phyloP scores from a whole-genome alignment of 2,888 invertebrate genomes.

The Sturmia bella region DNA sequence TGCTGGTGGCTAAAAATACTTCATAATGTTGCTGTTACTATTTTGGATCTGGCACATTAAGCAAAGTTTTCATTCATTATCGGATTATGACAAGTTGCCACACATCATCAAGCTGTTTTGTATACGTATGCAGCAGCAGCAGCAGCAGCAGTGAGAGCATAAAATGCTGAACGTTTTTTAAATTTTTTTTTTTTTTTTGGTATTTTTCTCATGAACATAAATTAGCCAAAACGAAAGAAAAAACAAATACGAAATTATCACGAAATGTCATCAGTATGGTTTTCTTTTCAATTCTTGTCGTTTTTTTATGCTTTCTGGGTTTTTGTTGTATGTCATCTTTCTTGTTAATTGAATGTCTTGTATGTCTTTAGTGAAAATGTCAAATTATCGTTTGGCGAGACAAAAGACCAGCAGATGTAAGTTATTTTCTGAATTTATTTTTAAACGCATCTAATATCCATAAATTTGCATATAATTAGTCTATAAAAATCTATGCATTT shows the following conservation, averaged over 20 bases:
- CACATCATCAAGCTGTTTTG: constrained; percentile 65
- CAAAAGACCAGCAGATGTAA: constrained; percentile 69
- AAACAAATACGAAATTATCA: too few relatives aligned
- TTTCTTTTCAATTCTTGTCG: constrained; percentile 46
- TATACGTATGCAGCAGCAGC: constrained; percentile 39
- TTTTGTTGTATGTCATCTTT: constrained; percentile 51
- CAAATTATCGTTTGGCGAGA: constrained; percentile 66
- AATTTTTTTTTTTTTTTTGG: too few relatives aligned
- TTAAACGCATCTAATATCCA: constrained; percentile 63
- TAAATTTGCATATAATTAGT: constrained; percentile 61
- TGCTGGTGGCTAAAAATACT: neutral
- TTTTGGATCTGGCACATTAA: constrained; percentile 56
- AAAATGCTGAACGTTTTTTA: constrained; percentile 17
- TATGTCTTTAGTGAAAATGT: constrained; percentile 69
- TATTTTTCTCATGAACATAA: constrained; percentile 63
- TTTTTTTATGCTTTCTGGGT: constrained; percentile 17
- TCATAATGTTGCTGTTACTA: constrained; percentile 51
- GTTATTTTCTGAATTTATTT: constrained; percentile 39
- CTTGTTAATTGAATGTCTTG: constrained; percentile 69
- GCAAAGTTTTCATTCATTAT: constrained; percentile 67
- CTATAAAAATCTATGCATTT: constrained; percentile 39
- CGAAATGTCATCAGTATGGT: constrained; percentile 66
- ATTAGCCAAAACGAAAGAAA: constrained; percentile 70
- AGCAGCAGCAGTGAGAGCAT: constrained; percentile 12
- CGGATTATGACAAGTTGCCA: constrained; percentile 68